Base-by-base conservation (phyloP, 2,113 vertebrate genomes). In the Chauna torquata region DNA sequence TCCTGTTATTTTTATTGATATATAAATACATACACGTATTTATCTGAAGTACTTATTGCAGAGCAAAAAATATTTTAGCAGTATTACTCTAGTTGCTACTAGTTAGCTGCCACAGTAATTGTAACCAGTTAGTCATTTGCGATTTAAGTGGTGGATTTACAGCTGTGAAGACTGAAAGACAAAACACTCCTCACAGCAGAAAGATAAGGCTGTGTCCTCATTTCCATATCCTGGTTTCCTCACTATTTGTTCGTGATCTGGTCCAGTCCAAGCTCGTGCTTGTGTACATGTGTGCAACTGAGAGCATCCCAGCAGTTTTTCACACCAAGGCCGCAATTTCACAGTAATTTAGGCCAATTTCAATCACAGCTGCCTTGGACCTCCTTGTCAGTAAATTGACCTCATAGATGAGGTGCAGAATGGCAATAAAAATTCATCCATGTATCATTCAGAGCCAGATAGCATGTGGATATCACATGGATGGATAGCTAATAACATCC, bases 261-360 rank as follows among this genome's bases (percentile, higher is more conserved):
- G 40, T 86, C 65, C 13, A 13, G 44, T 36, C 58, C 65, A 91
- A 93, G 54, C 52, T 32, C 19, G 42, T 72, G 65, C 69, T 80
- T 34, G 42, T 38, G 38, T 50, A 57, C 1, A 49, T 32, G 38
- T 5, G 22, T 64, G 62, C 62, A 96, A 61, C 36, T 6, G 42
- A 88, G 44, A 81, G 61, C 44, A 94, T 44, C 65, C 71, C 81
- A 82, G 68, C 44, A 70, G 88, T 62, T 92, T 59, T 88, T 81
- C 88, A 95, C 4, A 5, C 34, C 49, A 57, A 76, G 66, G 16
- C 64, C 68, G 28, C 42, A 86, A 89, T 79, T 95, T 82, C 89
- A 94, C 61, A 52, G 61, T 16, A 55, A 84, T 84, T 95, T 83
- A 86, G 82, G 72, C 18, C 76, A 45, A 83, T 92, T 95, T 87